Evolutionary conservation across 2,797 vertebrate genomes (phyloP), one percentile per base, ranked within the genome.

Genomic region (Percopsis omiscomaycus): DNA sequence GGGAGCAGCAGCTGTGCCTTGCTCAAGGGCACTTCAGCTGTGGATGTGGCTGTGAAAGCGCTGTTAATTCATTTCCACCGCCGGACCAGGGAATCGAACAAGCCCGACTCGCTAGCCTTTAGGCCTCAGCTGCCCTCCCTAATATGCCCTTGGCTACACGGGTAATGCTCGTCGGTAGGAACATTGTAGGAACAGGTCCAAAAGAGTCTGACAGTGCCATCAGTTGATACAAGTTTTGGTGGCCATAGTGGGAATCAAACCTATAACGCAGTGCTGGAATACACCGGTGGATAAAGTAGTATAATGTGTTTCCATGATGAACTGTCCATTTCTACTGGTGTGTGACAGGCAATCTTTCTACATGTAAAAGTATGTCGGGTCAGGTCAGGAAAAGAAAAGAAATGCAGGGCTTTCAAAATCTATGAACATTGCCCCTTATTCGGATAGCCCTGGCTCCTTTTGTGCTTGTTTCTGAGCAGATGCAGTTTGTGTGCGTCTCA

Each of bases 401-500:
- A 61, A 68, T 55, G 2, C 0, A 63, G 55, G 55, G 71, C 61
- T 73, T 79, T 81, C 66, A 69, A 48, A 71, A 28, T 61, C 22
- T 70, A 55, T 76, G 74, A 75, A 74, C 60, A 16, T 59, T 51
- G 71, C 76, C 64, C 63, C 48, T 53, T 51, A 42, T 64, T 65
- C 62, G 11, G 64, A 77, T 15, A 68, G 79, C 69, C 47, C 60
- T 1, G 45, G 75, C 78, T 61, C 55, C 71, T 73, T 68, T 71
- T 82, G 63, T 82, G 54, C 68, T 63, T 64, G 50, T 53, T 30
- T 58, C 68, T 59, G 72, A 68, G 52, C 49, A 45, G 61, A 69
- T 46, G 27, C 54, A 55, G 59, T 42, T 74, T 60, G 48, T 50
- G 72, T 61, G 44, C 75, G 79, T 84, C 74, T 57, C 71, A 82